Evolutionary conservation across 2,888 invertebrate species (phyloP), one percentile per base, ranked within the genome.

Genomic region (Sphecodes monilicornis): DNA sequence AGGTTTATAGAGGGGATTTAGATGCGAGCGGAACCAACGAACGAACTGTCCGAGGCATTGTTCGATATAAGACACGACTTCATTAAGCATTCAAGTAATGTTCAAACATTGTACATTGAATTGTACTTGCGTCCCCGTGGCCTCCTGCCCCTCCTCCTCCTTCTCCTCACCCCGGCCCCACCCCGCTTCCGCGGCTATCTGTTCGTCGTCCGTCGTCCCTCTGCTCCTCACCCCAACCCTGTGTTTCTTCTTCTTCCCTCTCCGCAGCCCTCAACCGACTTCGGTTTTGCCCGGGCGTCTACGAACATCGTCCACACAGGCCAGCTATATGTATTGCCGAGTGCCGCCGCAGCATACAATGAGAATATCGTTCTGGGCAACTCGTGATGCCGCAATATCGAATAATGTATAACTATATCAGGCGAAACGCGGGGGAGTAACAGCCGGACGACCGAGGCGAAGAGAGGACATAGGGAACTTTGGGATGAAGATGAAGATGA

Each of bases 1-100:
- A 86, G 90, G 89, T 86, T 92, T 92, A 89, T 88, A 87, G 89
- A 88, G 88, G 90, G 91, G 92, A 92, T 92, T 92, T 90, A 91
- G 92, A 92, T 92, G 90, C 91, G 91, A 91, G 85, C 81, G 87
- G 87, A 32, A 50, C 64, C 64, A 32, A 91, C 84, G 87, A 90
- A 91, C 84, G 90, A 91, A 91, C 88, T 86, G 87, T 90, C 92
- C 82, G 82, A 88, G 86, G 91, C 92, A 93, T 94, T 93, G 93
- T 93, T 93, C 92, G 92, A 92, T 92, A 93, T 92, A 92, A 93
- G 92, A 92, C 92, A 92, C 92, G 93, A 93, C 93, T 93, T 94
- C 93, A 93, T 94, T 94, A 93, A 91, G 93, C 92, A 93, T 94
- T 93, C 93, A 90, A 93, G 92, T 91, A 93, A 93, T 92, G 93